Percentiles rank a stretch among this genome's conserved stretches.
phyloP scores from a whole-genome alignment of 1,140 invertebrate genomes.

The Polyergus mexicanus region DNA sequence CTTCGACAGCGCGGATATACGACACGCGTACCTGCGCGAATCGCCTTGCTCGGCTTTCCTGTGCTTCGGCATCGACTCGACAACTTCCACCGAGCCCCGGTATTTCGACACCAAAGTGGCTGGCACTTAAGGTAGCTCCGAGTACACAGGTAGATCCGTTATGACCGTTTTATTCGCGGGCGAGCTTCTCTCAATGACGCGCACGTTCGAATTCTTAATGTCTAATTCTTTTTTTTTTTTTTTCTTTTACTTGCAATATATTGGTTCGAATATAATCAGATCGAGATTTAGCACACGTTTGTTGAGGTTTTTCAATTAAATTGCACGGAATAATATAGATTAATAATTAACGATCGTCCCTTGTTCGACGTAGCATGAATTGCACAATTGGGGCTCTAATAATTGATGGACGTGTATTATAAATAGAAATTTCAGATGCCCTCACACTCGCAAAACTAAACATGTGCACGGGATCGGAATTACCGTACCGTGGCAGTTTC shows the following conservation, averaged over 20 bases:
- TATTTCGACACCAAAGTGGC: slow-evolving; percentile 17
- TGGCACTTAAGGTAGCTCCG: not conserved
- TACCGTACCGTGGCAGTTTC: slow-evolving; percentile 3
- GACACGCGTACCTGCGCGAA: slow-evolving; percentile 14
- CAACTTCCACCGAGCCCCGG: slow-evolving; percentile 13
- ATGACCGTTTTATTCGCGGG: not conserved
- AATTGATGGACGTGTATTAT: slow-evolving; percentile 35
- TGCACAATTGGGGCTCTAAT: not conserved
- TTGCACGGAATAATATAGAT: slow-evolving; percentile 28
- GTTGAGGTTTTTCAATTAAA: slow-evolving; percentile 11
- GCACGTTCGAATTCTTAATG: too few species aligned
- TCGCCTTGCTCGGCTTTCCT: slow-evolving; percentile 1
- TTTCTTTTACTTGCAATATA: not conserved
- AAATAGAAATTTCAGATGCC: slow-evolving; percentile 16
- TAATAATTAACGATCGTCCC: slow-evolving; percentile 19
- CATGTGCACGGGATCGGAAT: slow-evolving; percentile 13
- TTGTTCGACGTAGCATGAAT: slow-evolving; percentile 22
- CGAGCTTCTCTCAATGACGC: not conserved
- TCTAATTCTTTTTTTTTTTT: not conserved
- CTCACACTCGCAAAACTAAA: slow-evolving; percentile 41
- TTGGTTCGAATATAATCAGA: not conserved
- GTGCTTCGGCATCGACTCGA: slow-evolving; percentile 19
- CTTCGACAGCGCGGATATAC: slow-evolving; percentile 26
- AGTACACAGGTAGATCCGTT: not conserved
- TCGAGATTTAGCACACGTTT: not conserved